phyloP scores from a whole-genome alignment of 2,113 vertebrate genomes.

The Lophotis ruficrista region DNA sequence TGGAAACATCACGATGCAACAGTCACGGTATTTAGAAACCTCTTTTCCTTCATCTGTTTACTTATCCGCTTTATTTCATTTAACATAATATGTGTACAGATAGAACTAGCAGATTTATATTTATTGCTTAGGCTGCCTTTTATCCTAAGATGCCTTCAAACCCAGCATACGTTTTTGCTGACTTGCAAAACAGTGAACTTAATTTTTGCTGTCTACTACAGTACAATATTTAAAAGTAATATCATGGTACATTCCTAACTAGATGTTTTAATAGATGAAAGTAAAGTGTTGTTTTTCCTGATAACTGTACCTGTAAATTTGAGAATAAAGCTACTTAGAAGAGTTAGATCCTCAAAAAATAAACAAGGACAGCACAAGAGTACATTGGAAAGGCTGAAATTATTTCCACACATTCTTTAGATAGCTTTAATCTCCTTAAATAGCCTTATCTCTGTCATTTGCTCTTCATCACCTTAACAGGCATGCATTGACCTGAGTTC shows the following conservation, averaged over 20 bases:
- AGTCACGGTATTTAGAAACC: conserved; percentile 85
- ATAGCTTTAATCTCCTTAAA: not conserved
- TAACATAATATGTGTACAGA: not conserved
- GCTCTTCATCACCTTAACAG: not conserved
- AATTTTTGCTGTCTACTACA: not conserved
- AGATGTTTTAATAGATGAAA: not conserved
- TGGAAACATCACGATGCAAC: conserved; percentile 94
- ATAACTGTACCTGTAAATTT: not conserved
- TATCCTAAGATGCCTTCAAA: not conserved
- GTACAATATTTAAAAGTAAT: not conserved
- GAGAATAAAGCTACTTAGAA: not conserved
- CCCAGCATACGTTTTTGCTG: rapidly evolving
- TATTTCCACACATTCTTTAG: not conserved
- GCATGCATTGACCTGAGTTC: not conserved
- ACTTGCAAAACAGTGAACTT: not conserved
- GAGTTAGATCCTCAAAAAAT: not conserved
- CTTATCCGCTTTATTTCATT: not conserved
- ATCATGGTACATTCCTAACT: not conserved
- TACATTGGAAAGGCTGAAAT: not conserved
- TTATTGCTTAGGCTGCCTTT: not conserved
- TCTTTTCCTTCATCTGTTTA: not conserved
- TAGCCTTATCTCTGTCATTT: not conserved
- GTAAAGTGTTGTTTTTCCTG: not conserved
- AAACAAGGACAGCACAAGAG: not conserved
- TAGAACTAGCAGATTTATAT: not conserved